Conservation (phyloP, 2,888 invertebrate species). For the Artemia sinica region DNA sequence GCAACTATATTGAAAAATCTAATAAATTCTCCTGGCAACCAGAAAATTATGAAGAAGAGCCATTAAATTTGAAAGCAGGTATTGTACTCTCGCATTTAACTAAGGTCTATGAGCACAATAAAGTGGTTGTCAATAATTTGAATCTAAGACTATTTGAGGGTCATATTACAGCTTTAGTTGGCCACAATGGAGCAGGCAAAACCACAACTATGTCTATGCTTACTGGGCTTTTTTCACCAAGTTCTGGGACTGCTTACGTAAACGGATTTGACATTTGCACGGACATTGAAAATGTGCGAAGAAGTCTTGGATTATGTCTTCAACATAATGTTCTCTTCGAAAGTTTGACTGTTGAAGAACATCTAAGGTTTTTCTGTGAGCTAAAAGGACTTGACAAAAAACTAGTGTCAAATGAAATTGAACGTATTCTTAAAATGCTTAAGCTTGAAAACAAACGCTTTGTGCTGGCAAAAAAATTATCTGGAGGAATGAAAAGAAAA, state of each 20-base stretch:
- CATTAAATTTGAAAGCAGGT: background rate
- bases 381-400: constrained; percentile 36
- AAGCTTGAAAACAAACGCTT: constrained; percentile 44
- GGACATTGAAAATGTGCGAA: too few relatives aligned
- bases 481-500: constrained; percentile 71
- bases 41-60: background rate
- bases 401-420: constrained; percentile 32
- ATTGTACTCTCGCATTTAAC: background rate
- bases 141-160: constrained; percentile 59
- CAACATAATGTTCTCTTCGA: constrained; percentile 64
- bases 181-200: constrained; percentile 81
- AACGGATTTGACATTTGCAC: too few relatives aligned
- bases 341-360: constrained; percentile 53
- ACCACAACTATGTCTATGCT: too few relatives aligned
- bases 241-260: too few relatives aligned
- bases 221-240: too few relatives aligned
- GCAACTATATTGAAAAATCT: background rate
- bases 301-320: constrained; percentile 63
- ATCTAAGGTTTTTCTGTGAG: constrained; percentile 46
- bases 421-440: constrained; percentile 46
- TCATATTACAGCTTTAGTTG: constrained; percentile 67
- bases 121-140: constrained; percentile 53
- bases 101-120: constrained; percentile 39
- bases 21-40: background rate
- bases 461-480: constrained; percentile 45